Percentiles rank a stretch among this genome's conserved stretches.
phyloP scores from a whole-genome alignment of 2,888 invertebrate species.

The Pegoplata infirma region DNA sequence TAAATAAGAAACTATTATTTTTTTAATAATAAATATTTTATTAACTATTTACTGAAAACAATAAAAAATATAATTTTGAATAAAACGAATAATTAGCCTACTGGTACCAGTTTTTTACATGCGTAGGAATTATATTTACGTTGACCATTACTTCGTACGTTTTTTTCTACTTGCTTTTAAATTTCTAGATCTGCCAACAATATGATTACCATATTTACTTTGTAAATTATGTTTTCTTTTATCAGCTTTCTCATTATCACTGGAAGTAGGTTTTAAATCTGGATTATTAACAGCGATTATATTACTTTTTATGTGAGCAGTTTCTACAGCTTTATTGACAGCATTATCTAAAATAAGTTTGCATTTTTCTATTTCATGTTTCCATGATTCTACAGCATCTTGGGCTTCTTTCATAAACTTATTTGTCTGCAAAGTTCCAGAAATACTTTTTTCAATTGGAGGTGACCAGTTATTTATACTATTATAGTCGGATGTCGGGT shows the following conservation, averaged over 20 bases:
- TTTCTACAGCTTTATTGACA: slow-evolving; percentile 40
- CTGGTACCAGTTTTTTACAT: too few relatives aligned
- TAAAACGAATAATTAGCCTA: too few relatives aligned
- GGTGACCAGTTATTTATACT: slow-evolving; percentile 52
- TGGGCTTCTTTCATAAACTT: slow-evolving; percentile 62
- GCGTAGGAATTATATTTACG: not conserved
- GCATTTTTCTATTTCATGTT: slow-evolving; percentile 63
- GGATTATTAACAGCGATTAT: not conserved
- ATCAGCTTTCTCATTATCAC: not conserved
- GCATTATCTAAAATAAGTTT: slow-evolving; percentile 61
- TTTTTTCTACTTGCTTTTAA: too few relatives aligned
- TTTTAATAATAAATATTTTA: too few relatives aligned
- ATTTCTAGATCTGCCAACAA: not conserved
- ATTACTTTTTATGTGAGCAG: not conserved
- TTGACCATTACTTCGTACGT: not conserved
- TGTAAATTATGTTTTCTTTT: too few relatives aligned
- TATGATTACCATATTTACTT: not conserved
- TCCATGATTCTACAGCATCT: slow-evolving; percentile 62
- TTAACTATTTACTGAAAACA: too few relatives aligned
- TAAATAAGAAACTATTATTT: too few relatives aligned
- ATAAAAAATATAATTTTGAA: too few relatives aligned
- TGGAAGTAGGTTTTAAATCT: not conserved
- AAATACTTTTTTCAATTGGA: slow-evolving; percentile 29
- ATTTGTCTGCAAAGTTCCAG: slow-evolving; percentile 23
- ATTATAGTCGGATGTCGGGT: not conserved